A percentile compares a stretch with the other conserved stretches of the same genome.
Conservation (phyloP, 2,113 vertebrate genomes). For the Eretmochelys imbricata region DNA sequence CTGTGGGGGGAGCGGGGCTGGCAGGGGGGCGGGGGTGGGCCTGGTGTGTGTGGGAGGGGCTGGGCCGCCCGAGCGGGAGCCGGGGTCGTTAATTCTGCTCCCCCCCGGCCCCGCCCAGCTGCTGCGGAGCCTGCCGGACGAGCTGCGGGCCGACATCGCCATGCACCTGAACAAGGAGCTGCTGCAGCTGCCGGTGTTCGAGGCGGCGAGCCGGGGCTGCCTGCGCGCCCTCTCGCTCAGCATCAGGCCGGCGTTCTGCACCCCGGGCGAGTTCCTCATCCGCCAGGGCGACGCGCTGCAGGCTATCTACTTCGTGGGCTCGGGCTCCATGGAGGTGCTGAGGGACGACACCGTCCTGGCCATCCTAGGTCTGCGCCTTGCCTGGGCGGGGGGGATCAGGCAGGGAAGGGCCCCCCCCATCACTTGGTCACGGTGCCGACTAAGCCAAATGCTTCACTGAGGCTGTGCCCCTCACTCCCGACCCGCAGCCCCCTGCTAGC, state of each 20-base stretch:
- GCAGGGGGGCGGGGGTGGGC: no score
- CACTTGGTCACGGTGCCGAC: background rate
- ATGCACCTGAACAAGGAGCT: conserved; percentile 80
- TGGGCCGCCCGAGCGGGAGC: background rate
- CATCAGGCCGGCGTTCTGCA: conserved; percentile 76
- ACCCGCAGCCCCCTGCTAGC: no score
- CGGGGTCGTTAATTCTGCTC: background rate
- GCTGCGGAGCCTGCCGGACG: conserved; percentile 76
- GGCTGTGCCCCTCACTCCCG: background rate
- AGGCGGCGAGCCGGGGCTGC: conserved; percentile 73
- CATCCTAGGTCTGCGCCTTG: conserved; percentile 67
- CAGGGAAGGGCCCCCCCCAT: background rate
- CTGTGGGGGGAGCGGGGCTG: background rate
- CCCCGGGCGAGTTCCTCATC: conserved; percentile 76
- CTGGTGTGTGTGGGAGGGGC: background rate
- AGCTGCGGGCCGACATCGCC: conserved; percentile 78
- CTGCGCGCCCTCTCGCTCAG: conserved; percentile 73
- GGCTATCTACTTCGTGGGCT: conserved; percentile 78
- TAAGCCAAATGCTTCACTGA: background rate
- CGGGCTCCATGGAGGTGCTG: conserved; percentile 81
- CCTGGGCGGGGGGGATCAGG: background rate
- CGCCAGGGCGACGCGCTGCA: conserved; percentile 78
- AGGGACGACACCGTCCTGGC: conserved; percentile 77
- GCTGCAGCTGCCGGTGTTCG: conserved; percentile 76
- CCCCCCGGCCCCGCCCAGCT: conserved; percentile 39